Base-by-base conservation (phyloP, 2,113 vertebrate species). In the Chaenogobius annularis region DNA sequence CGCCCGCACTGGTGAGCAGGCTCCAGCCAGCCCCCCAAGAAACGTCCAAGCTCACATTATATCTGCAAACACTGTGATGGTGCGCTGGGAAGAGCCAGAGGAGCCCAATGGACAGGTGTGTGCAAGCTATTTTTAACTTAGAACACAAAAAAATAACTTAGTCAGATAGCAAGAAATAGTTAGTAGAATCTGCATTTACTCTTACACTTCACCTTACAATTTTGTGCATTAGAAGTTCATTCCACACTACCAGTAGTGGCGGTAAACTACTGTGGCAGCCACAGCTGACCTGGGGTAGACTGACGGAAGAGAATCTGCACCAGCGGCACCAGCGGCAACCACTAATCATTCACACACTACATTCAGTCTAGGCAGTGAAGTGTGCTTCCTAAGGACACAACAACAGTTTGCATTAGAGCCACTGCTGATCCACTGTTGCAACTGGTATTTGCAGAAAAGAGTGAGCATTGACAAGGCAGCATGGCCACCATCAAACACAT, bases 61-160 rank as follows among this genome's bases (percentile, higher is more conserved):
- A 70, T 97, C 96, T 1, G 91, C 94, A 71, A 95, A 93, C 85
- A 97, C 96, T 9, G 97, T 99, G 94, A 95, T 98, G 84, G 96
- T 99, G 78, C 95, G 97, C 87, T 99, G 98, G 98, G 98, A 99
- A 56, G 97, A 99, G 50, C 98, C 98, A 0, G 96, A 98, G 91
- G 98, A 99, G 69, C 98, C 98, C 70, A 99, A 99, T 0, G 98
- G 98, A 23, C 94, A 97, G 91, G 96, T 99, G 85, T 91, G 86
- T 68, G 0, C 19, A 46, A 22, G 37, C 31, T 43, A 31, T 26
- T 31, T 59, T 59, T 56, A 12, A 56, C 54, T 40, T 10, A 46
- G 7, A 12, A 46, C 44, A 46, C 10, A 46, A 12, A 11, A 46
- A 26, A 11, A 13, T 22, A 26, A 54, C n/a, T 54, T 19, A 52